Conservation (phyloP, 2,113 vertebrate species). For the Chaetodon auriga region DNA sequence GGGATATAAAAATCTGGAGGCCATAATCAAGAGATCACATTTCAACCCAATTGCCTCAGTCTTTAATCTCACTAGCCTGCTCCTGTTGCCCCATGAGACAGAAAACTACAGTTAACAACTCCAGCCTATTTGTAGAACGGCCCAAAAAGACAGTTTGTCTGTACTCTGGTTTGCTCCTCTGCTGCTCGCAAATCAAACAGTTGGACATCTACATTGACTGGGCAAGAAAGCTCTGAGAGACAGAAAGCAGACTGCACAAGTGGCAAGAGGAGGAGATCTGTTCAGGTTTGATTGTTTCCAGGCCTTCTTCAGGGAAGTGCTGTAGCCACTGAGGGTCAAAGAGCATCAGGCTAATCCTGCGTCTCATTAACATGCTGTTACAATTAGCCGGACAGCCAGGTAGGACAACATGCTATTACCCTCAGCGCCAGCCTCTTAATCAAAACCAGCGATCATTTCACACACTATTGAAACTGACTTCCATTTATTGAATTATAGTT, state of each 20-base stretch:
- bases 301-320: conserved; percentile 44
- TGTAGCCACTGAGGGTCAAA: conserved; percentile 54
- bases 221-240: conserved; percentile 11
- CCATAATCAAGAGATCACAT: conserved; percentile 54
- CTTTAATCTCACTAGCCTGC: conserved; percentile 40
- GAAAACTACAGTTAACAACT: conserved; percentile 33
- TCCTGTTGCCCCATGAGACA: conserved; percentile 32
- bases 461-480: conserved; percentile 9
- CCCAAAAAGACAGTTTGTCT: conserved; percentile 29
- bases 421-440: conserved; percentile 27
- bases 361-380: conserved; percentile 68
- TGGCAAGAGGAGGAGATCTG: conserved; percentile 23
- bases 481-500: not conserved
- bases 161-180: conserved; percentile 29
- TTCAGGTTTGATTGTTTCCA: conserved; percentile 66
- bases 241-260: conserved; percentile 30
- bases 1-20: conserved; percentile 29
- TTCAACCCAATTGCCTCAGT: conserved; percentile 35
- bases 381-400: conserved; percentile 60
- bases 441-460: conserved; percentile 31
- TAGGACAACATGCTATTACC: conserved; percentile 23
- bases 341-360: conserved; percentile 44
- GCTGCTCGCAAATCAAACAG: conserved; percentile 30
- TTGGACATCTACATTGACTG: conserved; percentile 7
- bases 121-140: conserved; percentile 9